Percentiles rank a stretch among this genome's conserved stretches.
These are phyloP conservation scores for Hypsibius dujardini DNA, from an alignment of 1,140 invertebrate genomes.

Conservation along the genomic window DNA sequence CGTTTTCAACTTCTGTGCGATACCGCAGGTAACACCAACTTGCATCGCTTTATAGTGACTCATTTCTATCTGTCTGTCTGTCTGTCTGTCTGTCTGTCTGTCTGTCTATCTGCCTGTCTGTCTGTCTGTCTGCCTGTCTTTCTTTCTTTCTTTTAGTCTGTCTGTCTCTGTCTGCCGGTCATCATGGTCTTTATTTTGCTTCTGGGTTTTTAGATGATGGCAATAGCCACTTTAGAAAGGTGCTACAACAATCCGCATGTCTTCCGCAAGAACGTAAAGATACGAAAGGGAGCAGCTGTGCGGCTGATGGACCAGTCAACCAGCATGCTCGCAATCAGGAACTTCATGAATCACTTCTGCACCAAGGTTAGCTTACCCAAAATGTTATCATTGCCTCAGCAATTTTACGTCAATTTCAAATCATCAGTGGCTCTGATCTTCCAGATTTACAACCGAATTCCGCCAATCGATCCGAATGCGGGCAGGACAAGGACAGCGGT, in stretches of 20 bases:
- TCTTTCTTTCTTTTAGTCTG: not conserved
- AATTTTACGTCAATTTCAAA: no score
- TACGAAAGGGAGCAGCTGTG: slow-evolving; percentile 28
- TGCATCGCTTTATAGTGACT: slow-evolving; percentile 16
- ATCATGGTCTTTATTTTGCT: not conserved
- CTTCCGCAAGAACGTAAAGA: slow-evolving; percentile 30
- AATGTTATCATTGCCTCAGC: no score
- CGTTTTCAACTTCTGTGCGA: slow-evolving; percentile 31
- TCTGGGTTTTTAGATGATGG: slow-evolving; percentile 28
- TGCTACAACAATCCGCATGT: slow-evolving; percentile 31
- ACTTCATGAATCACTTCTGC: no score
- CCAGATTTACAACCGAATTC: no score
- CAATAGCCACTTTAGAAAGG: slow-evolving; percentile 29
- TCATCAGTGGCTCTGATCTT: no score
- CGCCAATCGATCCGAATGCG: no score
- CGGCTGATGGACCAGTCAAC: no score
- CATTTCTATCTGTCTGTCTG: not conserved
- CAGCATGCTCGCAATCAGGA: no score
- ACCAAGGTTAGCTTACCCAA: no score
- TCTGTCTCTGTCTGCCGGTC: no score
- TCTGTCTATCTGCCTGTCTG: slow-evolving; percentile 2
- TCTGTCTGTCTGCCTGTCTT: not conserved
- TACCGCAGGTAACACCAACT: slow-evolving; percentile 28
- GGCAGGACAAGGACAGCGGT: no score
- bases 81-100: not conserved